Evolutionary conservation across 2,797 vertebrate genomes (phyloP).

Genomic region (Chelmon rostratus): DNA sequence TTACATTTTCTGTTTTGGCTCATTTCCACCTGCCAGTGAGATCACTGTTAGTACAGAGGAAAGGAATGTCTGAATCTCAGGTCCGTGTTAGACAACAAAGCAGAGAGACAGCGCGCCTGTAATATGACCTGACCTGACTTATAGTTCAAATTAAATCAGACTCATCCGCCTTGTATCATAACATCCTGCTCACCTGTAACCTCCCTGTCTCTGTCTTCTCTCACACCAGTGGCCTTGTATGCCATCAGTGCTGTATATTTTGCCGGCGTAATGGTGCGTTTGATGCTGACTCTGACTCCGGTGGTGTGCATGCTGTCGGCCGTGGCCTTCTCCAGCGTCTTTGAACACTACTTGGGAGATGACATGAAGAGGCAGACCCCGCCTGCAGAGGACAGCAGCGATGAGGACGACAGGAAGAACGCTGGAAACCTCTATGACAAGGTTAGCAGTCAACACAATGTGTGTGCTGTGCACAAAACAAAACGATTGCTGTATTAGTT

Average conservation of each 20-base stretch:
- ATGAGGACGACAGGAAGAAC: conserved; percentile 96
- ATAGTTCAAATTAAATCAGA: not conserved
- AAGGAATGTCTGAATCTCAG: not conserved
- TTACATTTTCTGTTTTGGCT: not conserved
- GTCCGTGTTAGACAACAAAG: not conserved
- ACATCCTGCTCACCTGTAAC: conserved; percentile 8
- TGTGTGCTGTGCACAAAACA: not conserved
- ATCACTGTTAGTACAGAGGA: not conserved
- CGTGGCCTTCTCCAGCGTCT: conserved; percentile 97
- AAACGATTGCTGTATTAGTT: too few relatives aligned
- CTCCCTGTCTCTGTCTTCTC: not conserved
- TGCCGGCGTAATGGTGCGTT: conserved; percentile 96
- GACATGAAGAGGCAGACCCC: conserved; percentile 95
- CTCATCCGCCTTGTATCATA: not conserved
- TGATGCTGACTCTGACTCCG: conserved; percentile 97
- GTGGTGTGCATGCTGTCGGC: conserved; percentile 98
- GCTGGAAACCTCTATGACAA: conserved; percentile 96
- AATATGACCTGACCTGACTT: conserved; percentile 7
- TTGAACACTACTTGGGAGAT: conserved; percentile 96
- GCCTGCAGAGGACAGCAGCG: conserved; percentile 95
- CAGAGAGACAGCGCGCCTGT: not conserved
- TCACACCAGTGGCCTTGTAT: conserved; percentile 90
- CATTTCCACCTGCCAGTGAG: not conserved
- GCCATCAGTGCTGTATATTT: conserved; percentile 97
- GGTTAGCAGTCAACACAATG: conserved; percentile 73